Evolutionary conservation across 1,140 invertebrate species (phyloP), one percentile per base, ranked within the genome.

Genomic region (Helicoverpa zea): DNA sequence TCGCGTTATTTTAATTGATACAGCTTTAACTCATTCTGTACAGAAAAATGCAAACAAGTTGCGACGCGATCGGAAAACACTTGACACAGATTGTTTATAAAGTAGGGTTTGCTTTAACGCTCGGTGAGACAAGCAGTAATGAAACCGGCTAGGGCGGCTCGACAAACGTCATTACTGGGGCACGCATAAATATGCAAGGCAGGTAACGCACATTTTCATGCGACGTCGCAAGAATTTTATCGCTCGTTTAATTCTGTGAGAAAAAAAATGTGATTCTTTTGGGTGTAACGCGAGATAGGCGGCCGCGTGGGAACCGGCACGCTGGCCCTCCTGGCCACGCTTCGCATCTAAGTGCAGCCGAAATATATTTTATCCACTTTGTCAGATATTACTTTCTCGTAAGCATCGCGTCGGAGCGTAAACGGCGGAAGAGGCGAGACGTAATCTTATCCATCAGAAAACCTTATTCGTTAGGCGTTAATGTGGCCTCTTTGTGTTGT

Each of bases 171-270:
- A 94, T 94, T 94, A 94, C 92, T 89, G 87, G 86, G 90, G 82
- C 90, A 92, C 91, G 89, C 92, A 95, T 95, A 94, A 94, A 92
- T 95, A 95, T 95, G 94, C 94, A 94, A 93, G 94, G 88, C 94
- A 94, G 94, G 94, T 95, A 92, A 94, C 92, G 92, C 90, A 94
- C 92, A 94, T 95, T 95, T 95, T 94, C 94, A 93, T 94, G 92
- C 92, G 92, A 95, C 92, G 92, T 94, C 92, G 90, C 91, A 91
- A 93, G 94, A 94, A 94, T 95, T 94, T 95, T 95, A 95, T 95
- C 94, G 90, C 88, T 91, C 91, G 91, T 93, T 94, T 95, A 95
- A 95, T 95, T 95, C 91, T 91, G 88, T 90, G 88, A 91, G 90
- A 93, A 78, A 87, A 94, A 91, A 93, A 91, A 91, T 94, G 90